Percentiles rank a stretch among this genome's conserved stretches.
These are phyloP conservation scores for Cyprinodon brontotheroides DNA, from an alignment of 2,113 vertebrate species.

Conservation along the genomic window DNA sequence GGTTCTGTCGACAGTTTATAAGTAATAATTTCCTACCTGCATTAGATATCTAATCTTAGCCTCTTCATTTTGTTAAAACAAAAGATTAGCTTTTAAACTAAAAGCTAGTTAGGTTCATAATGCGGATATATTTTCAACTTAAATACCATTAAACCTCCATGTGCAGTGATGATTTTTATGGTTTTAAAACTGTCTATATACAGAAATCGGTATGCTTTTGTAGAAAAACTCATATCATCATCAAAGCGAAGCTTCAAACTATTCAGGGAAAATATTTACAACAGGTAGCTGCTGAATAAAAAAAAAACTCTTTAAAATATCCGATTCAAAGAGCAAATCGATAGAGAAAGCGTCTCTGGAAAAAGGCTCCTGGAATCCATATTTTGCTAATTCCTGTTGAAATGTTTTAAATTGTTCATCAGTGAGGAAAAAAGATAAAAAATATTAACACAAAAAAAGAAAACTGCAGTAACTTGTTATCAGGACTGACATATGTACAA, in stretches of 20 bases:
- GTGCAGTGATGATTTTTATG: neutral
- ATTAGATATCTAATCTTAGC: neutral
- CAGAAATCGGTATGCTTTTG: too few relatives aligned
- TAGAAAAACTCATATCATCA: neutral
- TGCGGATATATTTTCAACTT: neutral
- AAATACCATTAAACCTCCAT: too few relatives aligned
- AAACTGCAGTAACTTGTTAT: neutral
- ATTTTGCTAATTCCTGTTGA: neutral
- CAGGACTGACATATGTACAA: neutral
- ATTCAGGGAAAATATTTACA: neutral
- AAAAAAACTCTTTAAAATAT: neutral
- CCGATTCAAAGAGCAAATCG: neutral
- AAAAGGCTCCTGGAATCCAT: neutral
- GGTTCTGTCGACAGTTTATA: neutral
- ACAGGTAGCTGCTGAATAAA: neutral
- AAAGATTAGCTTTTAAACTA: neutral
- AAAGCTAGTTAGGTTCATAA: neutral
- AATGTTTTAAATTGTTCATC: neutral
- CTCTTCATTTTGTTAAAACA: neutral
- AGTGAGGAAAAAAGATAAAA: neutral
- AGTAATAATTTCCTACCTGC: neutral
- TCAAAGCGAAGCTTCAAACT: neutral
- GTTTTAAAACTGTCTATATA: neutral
- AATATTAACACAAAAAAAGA: neutral
- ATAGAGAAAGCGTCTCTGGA: neutral